phyloP scores from a whole-genome alignment of 2,888 invertebrate genomes.

The Drosophila paramelanica region DNA sequence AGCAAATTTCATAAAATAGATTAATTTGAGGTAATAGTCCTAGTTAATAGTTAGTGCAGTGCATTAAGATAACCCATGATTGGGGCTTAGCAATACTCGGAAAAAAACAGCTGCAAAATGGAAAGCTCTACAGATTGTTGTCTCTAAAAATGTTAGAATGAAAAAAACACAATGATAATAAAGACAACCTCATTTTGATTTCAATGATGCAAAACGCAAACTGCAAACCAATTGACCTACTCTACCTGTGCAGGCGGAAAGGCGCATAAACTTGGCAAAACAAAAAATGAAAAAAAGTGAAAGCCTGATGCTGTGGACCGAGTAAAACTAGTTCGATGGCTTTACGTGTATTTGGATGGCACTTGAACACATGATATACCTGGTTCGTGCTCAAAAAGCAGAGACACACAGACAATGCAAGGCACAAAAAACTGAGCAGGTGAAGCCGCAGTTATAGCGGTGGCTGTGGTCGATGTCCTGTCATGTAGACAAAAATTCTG shows the following conservation, averaged over 20 bases:
- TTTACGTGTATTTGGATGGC: slow-evolving; percentile 42
- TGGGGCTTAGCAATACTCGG: neutral
- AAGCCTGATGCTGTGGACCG: slow-evolving; percentile 28
- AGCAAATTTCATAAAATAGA: neutral
- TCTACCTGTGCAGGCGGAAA: slow-evolving; percentile 29
- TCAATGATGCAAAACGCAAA: slow-evolving; percentile 55
- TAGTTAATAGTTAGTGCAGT: neutral
- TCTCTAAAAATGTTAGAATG: neutral
- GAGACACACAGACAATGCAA: slow-evolving; percentile 44
- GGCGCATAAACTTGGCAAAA: slow-evolving; percentile 31
- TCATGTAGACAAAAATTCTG: slow-evolving; percentile 33
- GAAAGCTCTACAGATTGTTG: neutral
- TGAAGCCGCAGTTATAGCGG: slow-evolving; percentile 11
- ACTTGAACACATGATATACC: slow-evolving; percentile 70
- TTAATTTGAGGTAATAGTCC: neutral
- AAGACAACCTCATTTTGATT: slow-evolving; percentile 62
- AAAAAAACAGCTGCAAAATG: neutral
- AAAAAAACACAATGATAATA: neutral
- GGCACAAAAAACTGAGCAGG: slow-evolving; percentile 30
- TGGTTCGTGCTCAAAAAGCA: slow-evolving; percentile 69
- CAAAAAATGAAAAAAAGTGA: slow-evolving; percentile 28
- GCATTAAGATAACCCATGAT: neutral
- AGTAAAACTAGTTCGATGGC: slow-evolving; percentile 70
- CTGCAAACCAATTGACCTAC: slow-evolving; percentile 55
- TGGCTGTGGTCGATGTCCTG: slow-evolving; percentile 20